A percentile compares a stretch with the other conserved stretches of the same genome.
phyloP scores from a whole-genome alignment of 2,113 vertebrate genomes.

The Ardeotis arabs region DNA sequence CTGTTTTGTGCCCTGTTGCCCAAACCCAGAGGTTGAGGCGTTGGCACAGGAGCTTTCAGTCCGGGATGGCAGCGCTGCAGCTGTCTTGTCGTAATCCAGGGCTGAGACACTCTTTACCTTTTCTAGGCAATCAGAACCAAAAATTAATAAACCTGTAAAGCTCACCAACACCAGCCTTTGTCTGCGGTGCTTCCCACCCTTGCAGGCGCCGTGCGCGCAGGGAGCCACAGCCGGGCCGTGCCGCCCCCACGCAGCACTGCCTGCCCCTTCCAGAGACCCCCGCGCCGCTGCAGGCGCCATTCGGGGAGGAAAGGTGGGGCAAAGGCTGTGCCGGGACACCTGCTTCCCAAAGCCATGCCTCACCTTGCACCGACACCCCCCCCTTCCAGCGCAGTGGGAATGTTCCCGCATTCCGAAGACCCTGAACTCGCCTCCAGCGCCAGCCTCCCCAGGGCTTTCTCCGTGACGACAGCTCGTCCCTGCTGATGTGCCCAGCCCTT shows the following conservation, averaged over 20 bases:
- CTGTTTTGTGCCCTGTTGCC: too few relatives aligned
- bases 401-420: not conserved
- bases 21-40: not conserved
- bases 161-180: not conserved
- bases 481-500: not conserved
- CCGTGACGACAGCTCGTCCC: not conserved
- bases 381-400: not conserved
- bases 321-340: not conserved
- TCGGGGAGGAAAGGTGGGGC: not conserved
- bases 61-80: not conserved
- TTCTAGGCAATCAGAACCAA: not conserved
- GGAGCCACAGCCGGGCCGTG: not conserved
- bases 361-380: not conserved
- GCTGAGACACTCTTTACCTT: not conserved
- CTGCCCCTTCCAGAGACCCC: not conserved
- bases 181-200: not conserved
- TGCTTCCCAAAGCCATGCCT: not conserved
- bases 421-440: not conserved
- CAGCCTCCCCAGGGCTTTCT: not conserved
- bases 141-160: not conserved
- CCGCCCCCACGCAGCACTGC: not conserved
- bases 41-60: rapidly evolving
- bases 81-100: rapidly evolving
- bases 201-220: rapidly evolving
- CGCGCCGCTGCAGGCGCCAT: rapidly evolving